phyloP scores from a whole-genome alignment of 2,888 invertebrate species.

The Noctua pronuba region DNA sequence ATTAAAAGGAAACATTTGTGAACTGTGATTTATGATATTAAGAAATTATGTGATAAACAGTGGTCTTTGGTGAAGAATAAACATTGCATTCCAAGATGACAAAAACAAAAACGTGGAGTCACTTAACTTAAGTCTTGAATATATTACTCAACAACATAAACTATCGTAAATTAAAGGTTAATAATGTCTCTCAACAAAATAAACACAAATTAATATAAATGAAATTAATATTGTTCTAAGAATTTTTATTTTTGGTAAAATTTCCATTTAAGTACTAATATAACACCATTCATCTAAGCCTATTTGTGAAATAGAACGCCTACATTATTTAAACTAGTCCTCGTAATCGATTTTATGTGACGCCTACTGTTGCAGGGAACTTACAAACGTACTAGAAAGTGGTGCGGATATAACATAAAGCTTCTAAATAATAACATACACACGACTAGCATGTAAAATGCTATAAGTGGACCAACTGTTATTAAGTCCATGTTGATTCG shows the following conservation, averaged over 20 bases:
- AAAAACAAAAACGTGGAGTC: slow-evolving; percentile 66
- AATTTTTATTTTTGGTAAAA: slow-evolving; percentile 86
- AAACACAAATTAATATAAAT: slow-evolving; percentile 77
- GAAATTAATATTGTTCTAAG: slow-evolving; percentile 85
- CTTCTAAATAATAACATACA: slow-evolving; percentile 75
- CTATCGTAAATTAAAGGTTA: slow-evolving; percentile 73
- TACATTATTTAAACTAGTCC: slow-evolving; percentile 64
- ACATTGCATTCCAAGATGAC: slow-evolving; percentile 62
- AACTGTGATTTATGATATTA: slow-evolving; percentile 42
- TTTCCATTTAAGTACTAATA: slow-evolving; percentile 87
- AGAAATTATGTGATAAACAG: slow-evolving; percentile 52
- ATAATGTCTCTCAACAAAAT: slow-evolving; percentile 75
- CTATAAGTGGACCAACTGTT: slow-evolving; percentile 71
- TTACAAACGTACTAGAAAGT: slow-evolving; percentile 66
- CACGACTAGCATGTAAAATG: slow-evolving; percentile 86
- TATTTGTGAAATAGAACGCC: slow-evolving; percentile 82
- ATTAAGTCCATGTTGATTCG: slow-evolving; percentile 33
- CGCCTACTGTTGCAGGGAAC: slow-evolving; percentile 64
- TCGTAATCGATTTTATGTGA: slow-evolving; percentile 60
- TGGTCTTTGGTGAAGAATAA: slow-evolving; percentile 84
- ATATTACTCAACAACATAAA: slow-evolving; percentile 84
- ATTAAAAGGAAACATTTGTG: slow-evolving; percentile 15
- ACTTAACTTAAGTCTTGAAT: slow-evolving; percentile 77
- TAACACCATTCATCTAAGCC: slow-evolving; percentile 79
- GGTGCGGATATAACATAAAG: slow-evolving; percentile 68